Evolutionary conservation across 2,113 vertebrate genomes (phyloP).

Genomic region (Mugil cephalus): DNA sequence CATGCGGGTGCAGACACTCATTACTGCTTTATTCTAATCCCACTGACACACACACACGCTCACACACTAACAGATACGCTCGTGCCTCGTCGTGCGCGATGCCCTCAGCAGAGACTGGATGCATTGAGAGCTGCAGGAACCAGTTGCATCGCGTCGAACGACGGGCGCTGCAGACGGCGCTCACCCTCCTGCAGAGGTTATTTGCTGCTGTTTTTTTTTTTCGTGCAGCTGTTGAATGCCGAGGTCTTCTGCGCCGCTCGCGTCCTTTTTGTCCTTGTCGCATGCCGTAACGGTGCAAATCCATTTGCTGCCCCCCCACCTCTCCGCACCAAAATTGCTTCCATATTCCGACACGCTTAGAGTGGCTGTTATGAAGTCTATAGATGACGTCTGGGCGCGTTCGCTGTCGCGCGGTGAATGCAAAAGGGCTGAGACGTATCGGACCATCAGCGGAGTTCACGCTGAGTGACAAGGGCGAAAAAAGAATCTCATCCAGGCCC

Average conservation of each 20-base stretch:
- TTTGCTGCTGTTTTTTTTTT: slow-evolving; percentile 12
- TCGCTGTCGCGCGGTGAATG: background rate
- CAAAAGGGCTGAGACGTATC: background rate
- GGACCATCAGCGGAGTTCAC: background rate
- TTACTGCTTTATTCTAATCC: background rate
- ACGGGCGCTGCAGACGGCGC: slow-evolving; percentile 17
- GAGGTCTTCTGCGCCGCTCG: background rate
- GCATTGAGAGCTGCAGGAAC: background rate
- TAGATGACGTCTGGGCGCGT: background rate
- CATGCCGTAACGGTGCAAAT: background rate
- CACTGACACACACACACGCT: background rate
- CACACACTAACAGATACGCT: slow-evolving; percentile 10
- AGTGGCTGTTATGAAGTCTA: background rate
- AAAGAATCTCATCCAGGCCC: background rate
- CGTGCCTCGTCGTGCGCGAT: slow-evolving; percentile 3
- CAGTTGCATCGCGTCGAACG: background rate
- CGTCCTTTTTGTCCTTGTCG: slow-evolving; percentile 54
- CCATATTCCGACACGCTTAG: background rate
- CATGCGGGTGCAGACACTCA: background rate
- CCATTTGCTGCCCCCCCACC: background rate
- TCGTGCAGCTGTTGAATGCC: slow-evolving; percentile 32
- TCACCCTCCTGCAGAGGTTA: slow-evolving; percentile 5
- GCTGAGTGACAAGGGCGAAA: slow-evolving; percentile 15
- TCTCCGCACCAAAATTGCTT: background rate
- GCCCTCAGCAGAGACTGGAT: too few relatives aligned